Evolutionary conservation across 2,888 invertebrate species (phyloP).

Genomic region (Lasioglossum pauxillum): DNA sequence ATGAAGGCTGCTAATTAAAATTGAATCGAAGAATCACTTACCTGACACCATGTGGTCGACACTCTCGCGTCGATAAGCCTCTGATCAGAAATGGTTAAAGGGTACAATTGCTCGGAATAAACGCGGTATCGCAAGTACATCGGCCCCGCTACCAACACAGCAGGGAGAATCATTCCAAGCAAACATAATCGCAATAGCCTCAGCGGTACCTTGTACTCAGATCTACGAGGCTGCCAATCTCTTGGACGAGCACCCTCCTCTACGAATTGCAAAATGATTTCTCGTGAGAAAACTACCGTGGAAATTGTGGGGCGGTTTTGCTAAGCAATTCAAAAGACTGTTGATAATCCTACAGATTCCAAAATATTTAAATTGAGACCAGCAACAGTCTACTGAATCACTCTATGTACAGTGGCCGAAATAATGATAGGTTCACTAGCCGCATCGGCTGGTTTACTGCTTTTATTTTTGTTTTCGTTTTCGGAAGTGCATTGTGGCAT

Average conservation of each 20-base stretch:
- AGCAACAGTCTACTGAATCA: not conserved
- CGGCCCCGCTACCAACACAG: constrained; percentile 88
- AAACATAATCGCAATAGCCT: constrained; percentile 87
- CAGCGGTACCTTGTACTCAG: constrained; percentile 85
- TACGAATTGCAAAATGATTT: constrained; percentile 43
- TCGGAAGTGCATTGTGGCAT: too few relatives aligned
- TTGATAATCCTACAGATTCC: not conserved
- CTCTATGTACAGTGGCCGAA: not conserved
- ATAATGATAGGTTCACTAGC: too few relatives aligned
- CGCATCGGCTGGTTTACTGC: too few relatives aligned
- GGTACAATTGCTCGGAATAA: constrained; percentile 90
- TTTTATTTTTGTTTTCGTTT: too few relatives aligned
- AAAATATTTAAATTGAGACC: not conserved
- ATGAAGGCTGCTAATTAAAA: not conserved
- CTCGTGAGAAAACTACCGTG: not conserved
- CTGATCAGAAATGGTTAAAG: constrained; percentile 91
- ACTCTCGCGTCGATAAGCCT: constrained; percentile 90
- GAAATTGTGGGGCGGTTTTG: not conserved
- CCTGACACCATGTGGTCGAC: constrained; percentile 93
- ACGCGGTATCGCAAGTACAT: constrained; percentile 90
- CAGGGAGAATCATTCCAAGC: constrained; percentile 89
- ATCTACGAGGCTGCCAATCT: constrained; percentile 76
- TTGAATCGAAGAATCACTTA: constrained; percentile 79
- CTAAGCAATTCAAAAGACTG: not conserved
- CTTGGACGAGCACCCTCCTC: constrained; percentile 74